These are phyloP conservation scores for Zootoca vivipara DNA, from an alignment of 2,113 vertebrate genomes.

Conservation along the genomic window DNA sequence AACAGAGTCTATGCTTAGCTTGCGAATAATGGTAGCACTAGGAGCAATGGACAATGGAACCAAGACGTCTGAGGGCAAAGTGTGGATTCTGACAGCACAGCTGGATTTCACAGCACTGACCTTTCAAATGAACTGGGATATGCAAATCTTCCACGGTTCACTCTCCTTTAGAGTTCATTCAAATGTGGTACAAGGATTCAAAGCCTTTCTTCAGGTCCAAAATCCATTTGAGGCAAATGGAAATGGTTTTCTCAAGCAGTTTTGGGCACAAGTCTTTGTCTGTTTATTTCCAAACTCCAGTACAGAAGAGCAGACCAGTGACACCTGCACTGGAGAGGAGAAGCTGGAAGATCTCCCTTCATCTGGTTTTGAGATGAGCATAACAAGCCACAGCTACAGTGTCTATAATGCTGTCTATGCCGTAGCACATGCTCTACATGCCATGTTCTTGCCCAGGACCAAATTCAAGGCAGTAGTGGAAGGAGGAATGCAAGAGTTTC, in stretches of 20 bases:
- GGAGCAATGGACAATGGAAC: neutral
- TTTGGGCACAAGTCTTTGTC: neutral
- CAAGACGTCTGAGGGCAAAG: neutral
- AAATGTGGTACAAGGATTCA: neutral
- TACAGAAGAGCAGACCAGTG: neutral
- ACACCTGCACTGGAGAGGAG: neutral
- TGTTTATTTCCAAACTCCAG: neutral
- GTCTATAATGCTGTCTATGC: neutral
- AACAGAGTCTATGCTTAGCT: neutral
- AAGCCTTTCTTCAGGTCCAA: neutral
- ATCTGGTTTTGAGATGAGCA: slow-evolving; percentile 2
- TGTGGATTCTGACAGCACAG: slow-evolving; percentile 4
- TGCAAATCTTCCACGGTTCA: neutral
- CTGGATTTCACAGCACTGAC: neutral
- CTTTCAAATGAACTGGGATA: neutral
- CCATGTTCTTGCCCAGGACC: neutral
- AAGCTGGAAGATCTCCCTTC: neutral
- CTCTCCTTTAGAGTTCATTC: neutral
- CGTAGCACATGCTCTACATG: neutral
- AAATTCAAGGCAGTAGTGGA: too few species aligned
- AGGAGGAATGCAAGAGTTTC: neutral
- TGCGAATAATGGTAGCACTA: neutral
- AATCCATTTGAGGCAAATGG: neutral
- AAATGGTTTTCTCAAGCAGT: neutral
- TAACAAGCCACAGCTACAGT: neutral